These are phyloP conservation scores for Trichomycterus rosablanca DNA, from an alignment of 2,113 vertebrate genomes.

Conservation along the genomic window DNA sequence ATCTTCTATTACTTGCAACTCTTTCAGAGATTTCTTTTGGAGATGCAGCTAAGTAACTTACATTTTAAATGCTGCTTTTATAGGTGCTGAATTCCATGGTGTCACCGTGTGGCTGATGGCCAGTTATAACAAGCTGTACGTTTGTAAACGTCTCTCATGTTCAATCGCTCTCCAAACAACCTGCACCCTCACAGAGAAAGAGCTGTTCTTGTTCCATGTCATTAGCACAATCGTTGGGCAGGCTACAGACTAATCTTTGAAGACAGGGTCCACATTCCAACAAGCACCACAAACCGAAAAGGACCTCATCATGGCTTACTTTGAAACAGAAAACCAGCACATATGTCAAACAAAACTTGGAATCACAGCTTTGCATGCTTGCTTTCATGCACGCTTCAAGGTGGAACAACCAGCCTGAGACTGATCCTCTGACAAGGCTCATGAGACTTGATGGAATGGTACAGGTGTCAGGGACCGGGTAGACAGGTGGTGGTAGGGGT, in stretches of 20 bases:
- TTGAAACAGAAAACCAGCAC: conserved; percentile 6
- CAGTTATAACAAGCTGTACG: no score
- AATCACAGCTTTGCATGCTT: not conserved
- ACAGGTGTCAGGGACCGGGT: conserved; percentile 65
- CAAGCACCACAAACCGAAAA: conserved; percentile 16
- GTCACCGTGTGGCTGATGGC: no score
- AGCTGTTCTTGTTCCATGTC: conserved; percentile 34
- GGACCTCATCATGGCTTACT: not conserved
- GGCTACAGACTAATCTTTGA: conserved; percentile 22
- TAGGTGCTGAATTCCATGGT: no score
- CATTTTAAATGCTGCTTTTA: not conserved
- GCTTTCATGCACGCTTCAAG: not conserved
- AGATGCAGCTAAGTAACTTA: not conserved
- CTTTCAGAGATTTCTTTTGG: not conserved
- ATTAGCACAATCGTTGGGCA: conserved; percentile 27
- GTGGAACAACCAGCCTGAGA: not conserved
- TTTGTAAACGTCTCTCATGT: no score
- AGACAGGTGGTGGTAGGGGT: conserved; percentile 70
- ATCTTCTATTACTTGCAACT: not conserved
- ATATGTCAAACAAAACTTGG: not conserved
- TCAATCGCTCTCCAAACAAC: no score
- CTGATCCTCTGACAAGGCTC: conserved; percentile 46
- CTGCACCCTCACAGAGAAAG: not conserved
- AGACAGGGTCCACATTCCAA: conserved; percentile 17
- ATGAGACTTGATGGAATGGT: conserved; percentile 59